Conservation (phyloP, 2,797 vertebrate species). For the Xerus rutilus region DNA sequence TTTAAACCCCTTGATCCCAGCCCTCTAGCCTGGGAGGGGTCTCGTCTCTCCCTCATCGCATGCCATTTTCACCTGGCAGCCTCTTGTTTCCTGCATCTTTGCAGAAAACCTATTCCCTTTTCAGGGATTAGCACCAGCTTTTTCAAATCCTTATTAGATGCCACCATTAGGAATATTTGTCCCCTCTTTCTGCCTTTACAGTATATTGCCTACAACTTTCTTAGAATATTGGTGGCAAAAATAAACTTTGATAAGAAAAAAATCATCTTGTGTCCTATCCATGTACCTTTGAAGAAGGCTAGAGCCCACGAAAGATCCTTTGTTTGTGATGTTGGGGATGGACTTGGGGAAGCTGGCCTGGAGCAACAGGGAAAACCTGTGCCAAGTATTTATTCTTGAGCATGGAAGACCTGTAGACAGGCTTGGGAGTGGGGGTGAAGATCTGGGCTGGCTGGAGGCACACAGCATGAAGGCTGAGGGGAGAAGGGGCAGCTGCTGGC, state of each 20-base stretch:
- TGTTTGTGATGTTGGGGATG: background rate
- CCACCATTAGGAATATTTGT: background rate
- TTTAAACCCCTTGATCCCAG: background rate
- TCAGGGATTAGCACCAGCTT: background rate
- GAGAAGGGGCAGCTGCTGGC: background rate
- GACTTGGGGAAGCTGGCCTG: background rate
- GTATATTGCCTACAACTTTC: background rate
- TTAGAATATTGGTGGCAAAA: background rate
- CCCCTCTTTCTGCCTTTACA: background rate
- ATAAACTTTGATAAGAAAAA: background rate
- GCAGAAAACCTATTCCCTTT: slow-evolving; percentile 7
- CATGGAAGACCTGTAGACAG: background rate
- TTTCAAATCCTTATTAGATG: background rate
- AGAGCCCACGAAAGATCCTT: background rate
- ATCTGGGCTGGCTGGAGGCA: background rate
- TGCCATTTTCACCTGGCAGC: background rate
- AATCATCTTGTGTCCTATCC: background rate
- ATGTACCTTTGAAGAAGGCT: background rate
- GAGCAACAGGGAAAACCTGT: background rate
- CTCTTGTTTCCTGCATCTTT: background rate
- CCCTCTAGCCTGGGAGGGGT: background rate
- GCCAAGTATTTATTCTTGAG: background rate
- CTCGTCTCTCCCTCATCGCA: fast-evolving
- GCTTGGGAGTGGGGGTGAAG: too few relatives aligned
- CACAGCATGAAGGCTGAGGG: background rate